Conservation (phyloP, 2,888 invertebrate genomes). For the Ferdinandea cuprea region DNA sequence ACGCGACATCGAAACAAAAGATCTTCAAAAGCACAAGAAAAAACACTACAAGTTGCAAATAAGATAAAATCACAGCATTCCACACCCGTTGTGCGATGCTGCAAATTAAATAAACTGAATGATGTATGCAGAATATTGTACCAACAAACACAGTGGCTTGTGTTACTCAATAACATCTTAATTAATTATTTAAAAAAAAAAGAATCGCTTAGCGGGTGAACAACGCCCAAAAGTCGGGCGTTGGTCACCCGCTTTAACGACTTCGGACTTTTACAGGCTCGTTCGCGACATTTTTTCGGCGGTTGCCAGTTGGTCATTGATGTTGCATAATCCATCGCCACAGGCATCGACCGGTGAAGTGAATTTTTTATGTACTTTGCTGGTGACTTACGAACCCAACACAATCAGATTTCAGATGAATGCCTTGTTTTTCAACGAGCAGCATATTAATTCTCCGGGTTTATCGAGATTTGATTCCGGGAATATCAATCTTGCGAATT, state of each 20-base stretch:
- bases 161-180: conserved; percentile 43
- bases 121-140: conserved; percentile 22
- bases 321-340: conserved; percentile 39
- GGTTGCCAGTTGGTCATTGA: conserved; percentile 37
- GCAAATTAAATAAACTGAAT: conserved; percentile 33
- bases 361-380: conserved; percentile 25
- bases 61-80: conserved; percentile 3
- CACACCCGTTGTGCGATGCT: neutral
- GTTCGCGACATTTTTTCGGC: conserved; percentile 25
- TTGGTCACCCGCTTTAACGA: conserved; percentile 49
- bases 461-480: conserved; percentile 57
- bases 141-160: conserved; percentile 29
- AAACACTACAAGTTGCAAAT: neutral
- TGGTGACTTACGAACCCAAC: conserved; percentile 24
- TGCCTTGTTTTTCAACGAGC: conserved; percentile 11
- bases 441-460: conserved; percentile 32
- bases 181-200: conserved; percentile 41
- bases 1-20: too few relatives aligned
- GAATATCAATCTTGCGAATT: conserved; percentile 66
- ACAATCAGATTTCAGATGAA: conserved; percentile 33
- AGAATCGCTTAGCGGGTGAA: conserved; percentile 33
- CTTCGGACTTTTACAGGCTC: conserved; percentile 53
- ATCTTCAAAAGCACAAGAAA: too few relatives aligned
- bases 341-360: conserved; percentile 12
- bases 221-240: conserved; percentile 59